Percentiles rank a stretch among this genome's conserved stretches.
phyloP scores from a whole-genome alignment of 1,140 invertebrate species.

The Drosophila kanapiae region DNA sequence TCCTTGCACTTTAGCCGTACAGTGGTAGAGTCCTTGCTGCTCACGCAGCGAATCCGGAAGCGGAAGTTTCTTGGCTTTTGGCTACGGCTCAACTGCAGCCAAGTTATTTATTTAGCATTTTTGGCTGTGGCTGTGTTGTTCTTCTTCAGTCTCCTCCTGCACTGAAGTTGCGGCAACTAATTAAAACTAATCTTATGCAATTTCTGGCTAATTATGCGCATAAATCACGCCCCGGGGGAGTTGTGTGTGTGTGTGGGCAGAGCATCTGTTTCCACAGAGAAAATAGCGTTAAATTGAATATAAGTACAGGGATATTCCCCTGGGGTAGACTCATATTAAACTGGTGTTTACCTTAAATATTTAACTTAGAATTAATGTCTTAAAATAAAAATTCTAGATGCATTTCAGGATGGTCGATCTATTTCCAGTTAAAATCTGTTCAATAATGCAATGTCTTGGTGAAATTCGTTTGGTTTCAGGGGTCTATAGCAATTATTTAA shows the following conservation, averaged over 20 bases:
- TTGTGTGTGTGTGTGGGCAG: background rate
- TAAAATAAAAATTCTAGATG: background rate
- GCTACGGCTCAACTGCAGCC: constrained; percentile 28
- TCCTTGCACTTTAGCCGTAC: constrained; percentile 19
- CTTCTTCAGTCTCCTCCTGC: too few species aligned
- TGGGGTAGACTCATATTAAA: background rate
- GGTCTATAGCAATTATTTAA: constrained; percentile 39
- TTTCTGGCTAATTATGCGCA: constrained; percentile 51
- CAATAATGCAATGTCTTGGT: background rate
- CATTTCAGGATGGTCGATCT: too few species aligned
- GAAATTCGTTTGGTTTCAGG: constrained; percentile 10
- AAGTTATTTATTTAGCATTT: constrained; percentile 58
- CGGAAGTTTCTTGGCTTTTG: constrained; percentile 32
- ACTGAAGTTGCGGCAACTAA: constrained; percentile 47
- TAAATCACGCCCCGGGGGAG: constrained; percentile 26
- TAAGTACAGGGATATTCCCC: background rate
- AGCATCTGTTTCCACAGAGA: constrained; percentile 4
- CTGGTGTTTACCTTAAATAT: too few species aligned
- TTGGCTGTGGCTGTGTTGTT: background rate
- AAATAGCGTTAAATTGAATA: constrained; percentile 24
- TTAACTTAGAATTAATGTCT: background rate
- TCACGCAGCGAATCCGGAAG: constrained; percentile 9
- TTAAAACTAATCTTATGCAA: constrained; percentile 68
- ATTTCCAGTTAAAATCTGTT: background rate
- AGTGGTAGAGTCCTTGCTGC: constrained; percentile 14